Base-by-base conservation (phyloP, 1,140 invertebrate genomes). In the Cydia splendana region DNA sequence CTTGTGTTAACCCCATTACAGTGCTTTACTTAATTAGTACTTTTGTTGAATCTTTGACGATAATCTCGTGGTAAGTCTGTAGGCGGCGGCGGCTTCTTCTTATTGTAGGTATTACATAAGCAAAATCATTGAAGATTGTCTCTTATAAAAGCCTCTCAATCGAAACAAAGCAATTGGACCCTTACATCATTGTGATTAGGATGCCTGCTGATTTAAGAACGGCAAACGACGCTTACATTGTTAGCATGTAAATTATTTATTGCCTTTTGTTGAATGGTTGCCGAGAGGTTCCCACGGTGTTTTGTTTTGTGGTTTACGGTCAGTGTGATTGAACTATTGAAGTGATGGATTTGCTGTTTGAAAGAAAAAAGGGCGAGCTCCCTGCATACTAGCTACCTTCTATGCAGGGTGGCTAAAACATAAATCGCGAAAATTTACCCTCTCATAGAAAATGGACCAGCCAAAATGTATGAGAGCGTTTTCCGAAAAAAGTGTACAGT, bases 241-340 rank as follows among this genome's bases (percentile, higher is more conserved):
- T 69, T 7, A 38, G 67, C 30, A 18, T 38, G 67, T 71, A 38
- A 24, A 62, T 62, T 71, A 71, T 38, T 71, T 71, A 71, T 71
- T 71, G 67, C 67, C 34, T 34, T 71, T 71, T 71, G 67, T 71
- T 71, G 67, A 71, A 71, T 71, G 38, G 30, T 42, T 71, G 67
- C 38, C n/a, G 34, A 69, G 65, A 45, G 30, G 34, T 71, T 71
- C 67, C 34, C 67, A 71, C 67, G 67, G 67, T 18, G 67, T 38
- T 67, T 71, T 71, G 57, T 62, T 62, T 62, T 24, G 57, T 20
- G 57, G 57, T 62, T 62, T 62, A 62, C 20, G 20, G 57, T 62
- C 57, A 62, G 9, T 62, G 57, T 10, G 24, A 62, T 12, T 20
- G 20, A 24, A 62, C 15, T 24, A 62, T 24, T 20, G 57, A 12